Evolutionary conservation across 1,140 invertebrate genomes (phyloP).

Genomic region (Globodera rostochiensis): DNA sequence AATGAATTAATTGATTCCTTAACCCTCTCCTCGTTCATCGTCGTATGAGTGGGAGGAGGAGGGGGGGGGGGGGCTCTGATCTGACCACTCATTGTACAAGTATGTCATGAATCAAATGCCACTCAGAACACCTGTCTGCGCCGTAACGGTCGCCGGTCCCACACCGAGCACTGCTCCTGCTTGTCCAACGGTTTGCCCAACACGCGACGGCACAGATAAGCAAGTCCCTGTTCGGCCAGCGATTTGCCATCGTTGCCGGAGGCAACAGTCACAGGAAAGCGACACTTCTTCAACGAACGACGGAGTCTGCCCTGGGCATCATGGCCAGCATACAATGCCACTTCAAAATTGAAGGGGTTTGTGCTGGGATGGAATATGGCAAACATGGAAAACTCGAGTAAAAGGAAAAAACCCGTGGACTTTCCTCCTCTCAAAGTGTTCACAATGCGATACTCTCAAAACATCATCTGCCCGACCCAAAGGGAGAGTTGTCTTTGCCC

Average conservation of each 20-base stretch:
- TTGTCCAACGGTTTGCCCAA: slow-evolving; percentile 28
- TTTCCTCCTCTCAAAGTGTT: no score
- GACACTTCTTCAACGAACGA: background rate
- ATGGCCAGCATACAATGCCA: background rate
- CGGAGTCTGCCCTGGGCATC: background rate
- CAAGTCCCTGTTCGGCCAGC: slow-evolving; percentile 17
- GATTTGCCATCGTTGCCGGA: background rate
- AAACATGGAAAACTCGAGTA: no score
- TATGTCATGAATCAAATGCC: no score
- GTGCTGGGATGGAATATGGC: background rate
- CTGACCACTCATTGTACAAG: no score
- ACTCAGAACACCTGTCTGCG: background rate
- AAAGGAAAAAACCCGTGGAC: no score
- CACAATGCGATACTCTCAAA: no score
- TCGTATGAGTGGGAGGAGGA: no score
- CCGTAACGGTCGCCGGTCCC: slow-evolving; percentile 25
- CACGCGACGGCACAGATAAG: slow-evolving; percentile 23
- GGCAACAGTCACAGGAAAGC: background rate
- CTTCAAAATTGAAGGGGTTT: background rate
- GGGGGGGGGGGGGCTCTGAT: no score
- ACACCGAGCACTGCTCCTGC: slow-evolving; percentile 30
- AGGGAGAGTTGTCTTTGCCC: background rate
- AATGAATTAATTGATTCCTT: no score
- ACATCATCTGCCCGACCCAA: no score
- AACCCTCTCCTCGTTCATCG: background rate